Conservation (phyloP, 2,888 invertebrate species). For the Trissoscelio sp. region DNA sequence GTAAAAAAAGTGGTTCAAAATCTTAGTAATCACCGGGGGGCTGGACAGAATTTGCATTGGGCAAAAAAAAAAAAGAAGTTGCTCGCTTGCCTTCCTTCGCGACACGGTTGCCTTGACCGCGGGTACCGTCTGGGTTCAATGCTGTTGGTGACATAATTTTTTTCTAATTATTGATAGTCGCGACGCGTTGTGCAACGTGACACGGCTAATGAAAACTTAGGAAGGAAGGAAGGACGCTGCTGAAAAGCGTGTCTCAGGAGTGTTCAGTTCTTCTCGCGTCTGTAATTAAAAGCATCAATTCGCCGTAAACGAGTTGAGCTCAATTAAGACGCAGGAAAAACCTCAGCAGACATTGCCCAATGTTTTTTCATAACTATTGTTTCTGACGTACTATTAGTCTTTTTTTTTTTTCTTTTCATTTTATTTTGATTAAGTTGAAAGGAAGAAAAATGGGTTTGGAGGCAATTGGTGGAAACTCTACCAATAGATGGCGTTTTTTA, state of each 20-base stretch:
- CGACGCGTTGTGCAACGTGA: constrained; percentile 71
- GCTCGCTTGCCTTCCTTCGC: constrained; percentile 48
- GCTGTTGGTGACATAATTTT: constrained; percentile 73
- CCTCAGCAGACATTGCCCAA: too few species aligned
- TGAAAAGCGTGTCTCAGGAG: constrained; percentile 50
- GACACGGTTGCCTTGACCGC: constrained; percentile 75
- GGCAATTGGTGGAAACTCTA: too few species aligned
- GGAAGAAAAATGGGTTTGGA: too few species aligned
- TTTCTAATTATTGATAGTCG: constrained; percentile 73
- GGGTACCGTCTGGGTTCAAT: constrained; percentile 73
- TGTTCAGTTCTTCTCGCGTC: not conserved
- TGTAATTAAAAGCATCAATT: constrained; percentile 44
- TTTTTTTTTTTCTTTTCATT: too few species aligned
- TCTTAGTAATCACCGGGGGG: too few species aligned
- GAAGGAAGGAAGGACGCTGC: constrained; percentile 63
- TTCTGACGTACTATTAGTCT: too few species aligned
- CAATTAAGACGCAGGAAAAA: constrained; percentile 12
- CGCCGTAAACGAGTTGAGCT: constrained; percentile 21
- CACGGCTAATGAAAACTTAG: constrained; percentile 66
- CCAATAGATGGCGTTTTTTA: too few species aligned
- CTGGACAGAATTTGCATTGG: constrained; percentile 44
- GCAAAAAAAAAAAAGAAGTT: constrained; percentile 37
- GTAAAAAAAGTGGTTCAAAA: too few species aligned
- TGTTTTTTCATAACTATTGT: too few species aligned
- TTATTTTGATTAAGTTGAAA: too few species aligned